Evolutionary conservation across 2,888 invertebrate genomes (phyloP).

Genomic region (Eretmocerus hayati): DNA sequence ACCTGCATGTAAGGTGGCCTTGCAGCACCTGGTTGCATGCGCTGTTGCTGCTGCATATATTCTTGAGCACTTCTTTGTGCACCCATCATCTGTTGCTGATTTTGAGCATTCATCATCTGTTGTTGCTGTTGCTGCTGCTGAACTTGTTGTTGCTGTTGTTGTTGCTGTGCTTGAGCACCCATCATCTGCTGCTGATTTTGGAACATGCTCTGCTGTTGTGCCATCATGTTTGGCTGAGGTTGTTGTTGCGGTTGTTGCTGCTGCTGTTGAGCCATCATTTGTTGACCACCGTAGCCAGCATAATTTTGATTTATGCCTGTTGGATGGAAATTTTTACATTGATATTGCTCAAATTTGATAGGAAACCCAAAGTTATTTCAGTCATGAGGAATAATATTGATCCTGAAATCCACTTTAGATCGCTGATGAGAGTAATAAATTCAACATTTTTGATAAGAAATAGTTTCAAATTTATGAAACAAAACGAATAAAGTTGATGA

Average conservation of each 20-base stretch:
- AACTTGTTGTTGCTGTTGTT: no score
- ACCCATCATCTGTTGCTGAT: constrained; percentile 40
- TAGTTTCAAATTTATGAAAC: no score
- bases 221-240: constrained; percentile 47
- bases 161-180: constrained; percentile 49
- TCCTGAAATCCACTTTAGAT: no score
- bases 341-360: no score
- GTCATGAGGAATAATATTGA: no score
- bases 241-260: constrained; percentile 46
- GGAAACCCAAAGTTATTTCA: no score
- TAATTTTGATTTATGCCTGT: constrained; percentile 58
- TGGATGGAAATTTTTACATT: not conserved
- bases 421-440: no score
- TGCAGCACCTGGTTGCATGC: constrained; percentile 51
- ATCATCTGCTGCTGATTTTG: constrained; percentile 55
- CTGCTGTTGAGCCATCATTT: constrained; percentile 41
- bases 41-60: constrained; percentile 53
- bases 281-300: constrained; percentile 54
- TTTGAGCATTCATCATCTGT: constrained; percentile 57
- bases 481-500: no score
- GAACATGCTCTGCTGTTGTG: constrained; percentile 43
- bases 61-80: constrained; percentile 53
- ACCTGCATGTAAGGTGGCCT: constrained; percentile 66
- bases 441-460: no score
- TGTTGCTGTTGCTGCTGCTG: constrained; percentile 49